Evolutionary conservation across 2,113 vertebrate species (phyloP), one percentile per base, ranked within the genome.

Genomic region (Tragelaphus strepsiceros): DNA sequence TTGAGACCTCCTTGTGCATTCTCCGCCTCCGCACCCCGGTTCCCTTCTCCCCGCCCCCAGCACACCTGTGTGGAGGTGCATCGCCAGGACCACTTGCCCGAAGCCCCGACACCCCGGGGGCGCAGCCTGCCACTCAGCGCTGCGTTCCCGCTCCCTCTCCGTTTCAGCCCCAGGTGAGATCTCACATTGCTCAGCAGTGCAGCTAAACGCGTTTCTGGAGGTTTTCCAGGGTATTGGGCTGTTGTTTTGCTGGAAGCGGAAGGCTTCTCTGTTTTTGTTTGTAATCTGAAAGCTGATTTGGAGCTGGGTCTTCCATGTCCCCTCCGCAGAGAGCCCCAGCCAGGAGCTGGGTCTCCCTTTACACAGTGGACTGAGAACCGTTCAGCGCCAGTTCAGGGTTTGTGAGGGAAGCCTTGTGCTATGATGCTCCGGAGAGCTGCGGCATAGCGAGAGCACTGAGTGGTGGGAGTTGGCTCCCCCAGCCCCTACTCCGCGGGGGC

Each of bases 41-140:
- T 19, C 1, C 35, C 11, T 7, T 35, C 30, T 19, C 16, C 62
- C 62, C 0, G 32, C 16, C 32, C 62, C 62, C 32, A n/a, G 15
- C n/a, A 8, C 10, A 2, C 11, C 1, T 4, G 17, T 14, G 3
- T 3, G 24, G 39, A 54, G 17, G 16, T 2, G 43, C 15, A 1
- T 51, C 1, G 3, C 54, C 0, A 2, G 0, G 4, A 12, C 74
- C 9, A 12, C 46, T 32, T 16, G 2, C 46, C 13, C 0, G 0
- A 49, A 49, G 49, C 49, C 49, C 49, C 0, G 0, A 49, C 11
- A 12, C 49, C 49, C 49, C 3, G 22, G 74, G 35, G 8, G 22
- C 12, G 4, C 15, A 4, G 14, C 32, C 81, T 58, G 30, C 39
- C 30, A 11, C 61, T 43, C 21, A 4, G 3, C 32, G 26, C 17